These are phyloP conservation scores for Dendrolimus punctatus DNA, from an alignment of 1,140 invertebrate genomes.

Conservation along the genomic window DNA sequence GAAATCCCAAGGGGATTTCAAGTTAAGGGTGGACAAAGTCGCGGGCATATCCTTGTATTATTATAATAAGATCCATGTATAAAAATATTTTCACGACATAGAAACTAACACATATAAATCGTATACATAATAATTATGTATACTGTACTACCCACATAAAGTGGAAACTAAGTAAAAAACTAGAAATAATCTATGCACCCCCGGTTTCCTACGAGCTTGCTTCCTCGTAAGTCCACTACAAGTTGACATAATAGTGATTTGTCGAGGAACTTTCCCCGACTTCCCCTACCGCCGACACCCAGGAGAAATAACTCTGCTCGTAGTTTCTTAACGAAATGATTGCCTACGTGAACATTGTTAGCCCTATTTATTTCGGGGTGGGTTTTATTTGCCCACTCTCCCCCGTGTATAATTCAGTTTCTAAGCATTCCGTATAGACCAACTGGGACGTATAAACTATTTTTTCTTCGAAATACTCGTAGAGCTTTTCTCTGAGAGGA, in stretches of 20 bases:
- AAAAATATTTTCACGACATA: neutral
- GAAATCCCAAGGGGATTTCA: too few relatives aligned
- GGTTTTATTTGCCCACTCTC: slow-evolving; percentile 51
- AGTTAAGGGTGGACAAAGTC: too few relatives aligned
- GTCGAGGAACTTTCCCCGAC: slow-evolving; percentile 26
- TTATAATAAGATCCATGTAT: too few relatives aligned
- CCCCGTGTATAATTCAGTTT: slow-evolving; percentile 60
- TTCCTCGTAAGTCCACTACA: slow-evolving; percentile 22
- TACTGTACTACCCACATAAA: neutral
- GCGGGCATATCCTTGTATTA: too few relatives aligned
- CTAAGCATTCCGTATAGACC: slow-evolving; percentile 55
- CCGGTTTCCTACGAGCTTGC: slow-evolving; percentile 3
- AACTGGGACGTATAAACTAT: slow-evolving; percentile 51
- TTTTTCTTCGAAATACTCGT: slow-evolving; percentile 15
- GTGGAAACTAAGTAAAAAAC: neutral
- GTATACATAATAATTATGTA: neutral
- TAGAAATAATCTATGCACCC: slow-evolving; percentile 12
- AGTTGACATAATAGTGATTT: slow-evolving; percentile 47
- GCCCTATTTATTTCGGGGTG: slow-evolving; percentile 54
- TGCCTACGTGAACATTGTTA: slow-evolving; percentile 58
- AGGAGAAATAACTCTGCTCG: slow-evolving; percentile 53
- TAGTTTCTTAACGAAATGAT: slow-evolving; percentile 64
- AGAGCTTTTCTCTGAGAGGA: neutral
- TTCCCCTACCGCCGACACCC: slow-evolving; percentile 34
- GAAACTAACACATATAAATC: too few relatives aligned